Conservation (phyloP, 53 echinoderm and acorn worm species). For the Echinometra lucunter region DNA sequence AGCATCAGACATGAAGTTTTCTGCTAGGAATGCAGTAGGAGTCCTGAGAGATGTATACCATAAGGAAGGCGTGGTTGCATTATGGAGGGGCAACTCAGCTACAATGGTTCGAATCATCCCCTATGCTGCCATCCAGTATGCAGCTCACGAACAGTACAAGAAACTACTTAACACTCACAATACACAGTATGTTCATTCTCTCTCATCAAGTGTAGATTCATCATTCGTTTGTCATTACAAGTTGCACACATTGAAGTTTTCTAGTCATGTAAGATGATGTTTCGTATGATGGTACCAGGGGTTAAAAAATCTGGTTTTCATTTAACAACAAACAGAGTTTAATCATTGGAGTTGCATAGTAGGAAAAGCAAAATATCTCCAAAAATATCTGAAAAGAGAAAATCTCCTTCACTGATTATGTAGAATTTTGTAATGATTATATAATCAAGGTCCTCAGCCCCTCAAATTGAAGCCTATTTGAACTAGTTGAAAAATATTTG, state of each 20-base stretch:
- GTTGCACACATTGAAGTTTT: background rate
- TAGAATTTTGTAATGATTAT: background rate
- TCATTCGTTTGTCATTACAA: background rate
- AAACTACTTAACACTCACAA: conserved; percentile 82
- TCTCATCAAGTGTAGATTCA: background rate
- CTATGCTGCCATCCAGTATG: conserved; percentile 95
- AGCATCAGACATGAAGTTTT: conserved; percentile 96
- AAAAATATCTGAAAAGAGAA: background rate
- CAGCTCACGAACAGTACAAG: conserved; percentile 98
- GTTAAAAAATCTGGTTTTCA: too few species aligned
- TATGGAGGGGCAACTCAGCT: conserved; percentile 98
- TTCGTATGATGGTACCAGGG: too few species aligned
- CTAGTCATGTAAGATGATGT: too few species aligned
- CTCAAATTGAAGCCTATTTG: background rate
- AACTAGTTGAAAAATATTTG: background rate
- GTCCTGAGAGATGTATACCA: conserved; percentile 87
- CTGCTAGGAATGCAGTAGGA: conserved; percentile 76
- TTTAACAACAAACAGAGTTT: too few species aligned
- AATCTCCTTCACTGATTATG: background rate
- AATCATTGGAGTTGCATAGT: too few species aligned
- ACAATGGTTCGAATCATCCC: conserved; percentile 97
- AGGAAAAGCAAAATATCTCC: too few species aligned
- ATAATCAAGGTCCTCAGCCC: background rate
- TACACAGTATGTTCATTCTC: conserved; percentile 81
- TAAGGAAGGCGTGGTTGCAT: conserved; percentile 83